A percentile compares a stretch with the other conserved stretches of the same genome.
Evolutionary conservation across 2,888 invertebrate genomes (phyloP).

Genomic region (Drosophila percnosoma): DNA sequence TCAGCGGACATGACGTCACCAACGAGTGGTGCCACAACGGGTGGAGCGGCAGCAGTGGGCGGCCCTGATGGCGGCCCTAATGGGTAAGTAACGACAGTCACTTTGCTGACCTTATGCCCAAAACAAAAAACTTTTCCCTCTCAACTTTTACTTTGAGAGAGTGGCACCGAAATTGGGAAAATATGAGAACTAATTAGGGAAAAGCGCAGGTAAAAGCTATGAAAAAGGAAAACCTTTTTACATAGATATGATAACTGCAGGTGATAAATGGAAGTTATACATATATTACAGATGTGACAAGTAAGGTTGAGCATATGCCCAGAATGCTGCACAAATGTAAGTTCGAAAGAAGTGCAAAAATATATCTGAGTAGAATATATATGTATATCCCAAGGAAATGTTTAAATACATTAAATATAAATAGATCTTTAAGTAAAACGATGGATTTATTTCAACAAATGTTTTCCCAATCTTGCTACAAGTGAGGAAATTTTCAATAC

Average conservation of each 20-base stretch:
- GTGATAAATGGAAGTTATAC: neutral
- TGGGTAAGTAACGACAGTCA: constrained; percentile 73
- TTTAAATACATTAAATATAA: neutral
- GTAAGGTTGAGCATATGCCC: neutral
- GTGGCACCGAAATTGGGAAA: neutral
- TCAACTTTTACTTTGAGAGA: constrained; percentile 29
- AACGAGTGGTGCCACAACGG: constrained; percentile 64
- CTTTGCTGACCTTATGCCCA: constrained; percentile 21
- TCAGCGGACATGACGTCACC: constrained; percentile 83
- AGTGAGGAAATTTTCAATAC: too few relatives aligned
- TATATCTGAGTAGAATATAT: neutral
- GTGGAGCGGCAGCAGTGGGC: constrained; percentile 44
- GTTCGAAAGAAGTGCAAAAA: neutral
- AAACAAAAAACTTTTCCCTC: constrained; percentile 37
- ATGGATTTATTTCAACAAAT: neutral
- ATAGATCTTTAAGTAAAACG: neutral
- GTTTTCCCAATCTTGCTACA: neutral
- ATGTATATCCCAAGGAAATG: neutral
- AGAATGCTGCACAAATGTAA: neutral
- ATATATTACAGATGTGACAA: neutral
- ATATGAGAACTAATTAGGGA: constrained; percentile 28
- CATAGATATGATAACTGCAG: neutral
- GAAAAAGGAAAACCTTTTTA: neutral
- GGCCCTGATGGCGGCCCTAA: constrained; percentile 68
- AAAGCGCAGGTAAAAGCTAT: neutral